Percentiles rank a stretch among this genome's conserved stretches.
phyloP scores from a whole-genome alignment of 2,113 vertebrate genomes.

The Climacteris rufus region DNA sequence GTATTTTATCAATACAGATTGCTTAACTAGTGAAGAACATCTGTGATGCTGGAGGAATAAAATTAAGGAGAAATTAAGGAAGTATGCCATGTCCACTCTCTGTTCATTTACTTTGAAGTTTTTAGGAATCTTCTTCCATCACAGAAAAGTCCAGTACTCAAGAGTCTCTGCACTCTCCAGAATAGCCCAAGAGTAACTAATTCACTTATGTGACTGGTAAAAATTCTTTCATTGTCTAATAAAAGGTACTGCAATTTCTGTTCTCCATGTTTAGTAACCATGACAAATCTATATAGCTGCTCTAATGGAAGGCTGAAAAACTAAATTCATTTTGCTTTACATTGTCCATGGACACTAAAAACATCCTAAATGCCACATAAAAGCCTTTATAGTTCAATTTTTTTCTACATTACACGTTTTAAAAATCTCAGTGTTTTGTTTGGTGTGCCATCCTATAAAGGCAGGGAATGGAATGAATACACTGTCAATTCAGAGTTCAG shows the following conservation, averaged over 20 bases:
- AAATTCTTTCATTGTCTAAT: neutral
- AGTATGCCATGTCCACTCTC: neutral
- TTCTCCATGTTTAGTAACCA: neutral
- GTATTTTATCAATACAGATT: neutral
- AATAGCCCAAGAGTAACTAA: neutral
- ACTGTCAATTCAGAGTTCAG: neutral
- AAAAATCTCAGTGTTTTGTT: neutral
- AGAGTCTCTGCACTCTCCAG: neutral
- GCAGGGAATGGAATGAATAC: neutral
- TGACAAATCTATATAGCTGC: neutral
- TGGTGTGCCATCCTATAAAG: neutral
- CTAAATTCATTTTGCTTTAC: neutral
- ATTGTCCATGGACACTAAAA: neutral
- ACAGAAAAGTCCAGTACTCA: neutral
- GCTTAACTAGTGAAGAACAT: neutral
- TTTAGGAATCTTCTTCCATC: neutral
- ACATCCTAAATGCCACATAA: accelerated
- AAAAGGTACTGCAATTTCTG: neutral
- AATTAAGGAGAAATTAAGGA: neutral
- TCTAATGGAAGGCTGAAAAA: neutral
- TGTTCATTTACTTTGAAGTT: neutral
- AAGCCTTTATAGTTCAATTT: neutral
- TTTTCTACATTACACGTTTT: neutral
- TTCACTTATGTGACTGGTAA: neutral
- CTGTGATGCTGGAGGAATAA: neutral